Conservation (phyloP, 1,140 invertebrate species). For the Dinoponera quadriceps region DNA sequence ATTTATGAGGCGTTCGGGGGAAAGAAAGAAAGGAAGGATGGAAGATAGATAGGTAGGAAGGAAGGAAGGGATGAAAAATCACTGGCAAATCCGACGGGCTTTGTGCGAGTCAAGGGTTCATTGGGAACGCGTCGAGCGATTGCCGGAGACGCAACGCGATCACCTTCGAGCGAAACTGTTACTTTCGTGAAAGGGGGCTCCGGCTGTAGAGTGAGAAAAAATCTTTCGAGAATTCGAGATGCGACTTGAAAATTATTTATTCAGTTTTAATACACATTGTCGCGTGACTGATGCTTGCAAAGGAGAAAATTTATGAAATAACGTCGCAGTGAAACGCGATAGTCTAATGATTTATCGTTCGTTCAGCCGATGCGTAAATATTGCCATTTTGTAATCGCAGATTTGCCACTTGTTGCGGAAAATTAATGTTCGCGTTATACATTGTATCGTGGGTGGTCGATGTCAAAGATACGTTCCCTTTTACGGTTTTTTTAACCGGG, state of each 20-base stretch:
- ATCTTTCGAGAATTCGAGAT: background rate
- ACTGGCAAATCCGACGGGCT: slow-evolving; percentile 54
- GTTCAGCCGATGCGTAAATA: slow-evolving; percentile 11
- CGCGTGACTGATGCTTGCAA: no score
- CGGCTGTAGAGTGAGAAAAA: background rate
- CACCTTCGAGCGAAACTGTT: slow-evolving; percentile 4
- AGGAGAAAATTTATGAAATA: no score
- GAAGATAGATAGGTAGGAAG: slow-evolving; percentile 48
- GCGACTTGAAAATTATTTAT: background rate
- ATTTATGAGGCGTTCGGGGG: slow-evolving; percentile 42
- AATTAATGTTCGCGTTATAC: slow-evolving; percentile 6
- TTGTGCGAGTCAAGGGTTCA: slow-evolving; percentile 50
- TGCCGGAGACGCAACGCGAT: slow-evolving; percentile 28
- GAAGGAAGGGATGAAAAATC: slow-evolving; percentile 49
- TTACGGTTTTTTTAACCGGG: background rate
- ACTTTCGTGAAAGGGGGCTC: slow-evolving; percentile 3
- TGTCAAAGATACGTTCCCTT: background rate
- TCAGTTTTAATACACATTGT: background rate
- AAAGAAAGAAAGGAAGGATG: no score
- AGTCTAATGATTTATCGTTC: slow-evolving; percentile 1
- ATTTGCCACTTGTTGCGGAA: slow-evolving; percentile 32
- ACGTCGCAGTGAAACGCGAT: background rate
- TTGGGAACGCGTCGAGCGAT: slow-evolving; percentile 40
- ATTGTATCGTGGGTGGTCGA: background rate
- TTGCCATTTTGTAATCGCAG: slow-evolving; percentile 32